Base-by-base conservation (phyloP, 2,113 vertebrate genomes). In the Caranx melampygus region DNA sequence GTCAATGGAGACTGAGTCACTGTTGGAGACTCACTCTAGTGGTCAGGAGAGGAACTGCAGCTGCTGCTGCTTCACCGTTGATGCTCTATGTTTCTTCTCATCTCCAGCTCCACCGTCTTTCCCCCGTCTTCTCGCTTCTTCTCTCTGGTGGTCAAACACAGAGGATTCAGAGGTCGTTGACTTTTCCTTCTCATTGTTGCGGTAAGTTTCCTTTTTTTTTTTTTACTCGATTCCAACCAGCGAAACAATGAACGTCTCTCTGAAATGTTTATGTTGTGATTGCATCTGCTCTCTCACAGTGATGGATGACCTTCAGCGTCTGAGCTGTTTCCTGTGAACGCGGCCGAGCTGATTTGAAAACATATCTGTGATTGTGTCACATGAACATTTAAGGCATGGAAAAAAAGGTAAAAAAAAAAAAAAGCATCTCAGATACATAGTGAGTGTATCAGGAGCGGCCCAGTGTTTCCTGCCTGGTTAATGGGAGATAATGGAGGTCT, bases 401-500 rank as follows among this genome's bases (percentile, higher is more conserved):
- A 64, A 76, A 63, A 64, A 76, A 63, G 70, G 47, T 77, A 44
- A 58, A 75, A 63, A 54, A 26, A 49, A 51, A 16, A 16, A 20
- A 9, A 21, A 21, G 7, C 2, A 16, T 58, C 55, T 59, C 26
- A 15, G 6, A 47, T 6, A 47, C 59, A 21, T 40, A 16, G 26
- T 26, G 26, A 26, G 26, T 26, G 26, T n/a, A 52, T 42, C 6
- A 78, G 72, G 72, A 40, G 65, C 44, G 7, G 76, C 20, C n/a
- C 57, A 45, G 67, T 47, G 68, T 84, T 89, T 88, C 81, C 84
- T 76, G 78, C 58, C 57, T 34, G 26, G 21, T 66, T 81, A 78
- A 91, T 90, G 84, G 82, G 70, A 66, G 73, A 63, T 87, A 87
- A 90, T 89, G 65, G 82, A 64, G 72, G 64, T 67, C 64, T 90